Base-by-base conservation (phyloP, 23 tunicate species). In the Botrylloides violaceus region DNA sequence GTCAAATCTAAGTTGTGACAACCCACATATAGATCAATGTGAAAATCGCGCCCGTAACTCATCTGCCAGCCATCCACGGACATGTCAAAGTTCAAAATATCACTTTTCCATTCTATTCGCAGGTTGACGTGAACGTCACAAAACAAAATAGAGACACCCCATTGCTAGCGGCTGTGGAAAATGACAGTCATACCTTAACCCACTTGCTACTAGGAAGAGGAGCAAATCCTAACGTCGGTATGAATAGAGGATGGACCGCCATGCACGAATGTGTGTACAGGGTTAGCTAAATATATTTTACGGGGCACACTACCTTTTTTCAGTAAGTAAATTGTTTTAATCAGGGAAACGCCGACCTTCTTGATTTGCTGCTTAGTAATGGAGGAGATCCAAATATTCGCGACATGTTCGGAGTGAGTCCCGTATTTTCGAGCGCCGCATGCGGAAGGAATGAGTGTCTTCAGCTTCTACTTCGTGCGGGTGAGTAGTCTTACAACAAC, bases 221-320 rank as follows among this genome's bases (percentile, higher is more conserved):
- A 23, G 90, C 97, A 0, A 38, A 83, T 43, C 75, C 76, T 47
- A 90, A 90, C 76, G 57, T 66, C 50, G 39, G 82, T 22, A 43
- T 80, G 34, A 79, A 79, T 66, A 64, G 97, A 63, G 91, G 91
- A 4, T 90, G 97, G 97, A 90, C 97, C 5, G 86, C 76, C 3
- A 23, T 90, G 63, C 97, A 90, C 66, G 97, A 90, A 56, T 83
- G 85, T 34, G 90, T 90, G 43, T 83, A 90, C 66, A 65, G 96
- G 62, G 96, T 88, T 34, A 39, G 79, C 29, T 15, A 21, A 18
- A 15, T 3, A 9, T 47, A 18, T n/a, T 4, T 12, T 47, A 47
- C 6, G 4, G 7, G 23, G 7, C 18, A 9, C 24, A 22, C 20
- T 70, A 25, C n/a, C 12, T 70, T 4, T 29, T 7, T 47, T 12